Evolutionary conservation across 2,888 invertebrate species (phyloP).

Genomic region (Esperia sulphurella): DNA sequence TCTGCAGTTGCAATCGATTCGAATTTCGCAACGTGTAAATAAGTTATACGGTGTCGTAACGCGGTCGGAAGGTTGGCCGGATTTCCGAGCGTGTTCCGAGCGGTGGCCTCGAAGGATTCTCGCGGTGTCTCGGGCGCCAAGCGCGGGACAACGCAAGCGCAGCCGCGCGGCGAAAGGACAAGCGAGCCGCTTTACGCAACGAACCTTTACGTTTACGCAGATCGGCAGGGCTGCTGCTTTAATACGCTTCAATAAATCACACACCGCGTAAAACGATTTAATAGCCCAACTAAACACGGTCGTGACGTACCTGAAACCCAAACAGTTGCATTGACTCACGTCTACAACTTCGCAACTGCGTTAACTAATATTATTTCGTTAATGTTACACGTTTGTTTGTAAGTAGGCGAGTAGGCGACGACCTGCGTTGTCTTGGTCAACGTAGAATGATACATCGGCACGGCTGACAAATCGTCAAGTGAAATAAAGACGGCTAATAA

Average conservation of each 20-base stretch:
- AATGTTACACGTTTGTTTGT: constrained; percentile 46
- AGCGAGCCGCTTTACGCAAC: constrained; percentile 45
- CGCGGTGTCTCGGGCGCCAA: constrained; percentile 59
- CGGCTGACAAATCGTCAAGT: constrained; percentile 17
- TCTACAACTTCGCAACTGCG: constrained; percentile 61
- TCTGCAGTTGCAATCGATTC: constrained; percentile 78
- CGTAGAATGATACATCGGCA: constrained; percentile 18
- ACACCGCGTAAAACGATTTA: constrained; percentile 20
- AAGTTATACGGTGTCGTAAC: constrained; percentile 77
- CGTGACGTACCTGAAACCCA: constrained; percentile 46
- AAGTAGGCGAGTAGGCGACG: constrained; percentile 35
- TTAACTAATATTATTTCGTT: constrained; percentile 60
- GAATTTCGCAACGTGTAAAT: constrained; percentile 77
- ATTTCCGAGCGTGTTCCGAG: constrained; percentile 77
- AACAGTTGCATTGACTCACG: constrained; percentile 60
- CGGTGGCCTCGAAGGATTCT: constrained; percentile 75
- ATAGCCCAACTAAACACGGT: constrained; percentile 29
- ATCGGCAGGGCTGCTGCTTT: constrained; percentile 15
- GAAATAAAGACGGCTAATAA: constrained; percentile 11
- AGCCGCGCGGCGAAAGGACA: constrained; percentile 52
- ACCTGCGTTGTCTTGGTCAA: constrained; percentile 51
- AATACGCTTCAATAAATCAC: constrained; percentile 11
- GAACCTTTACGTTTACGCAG: constrained; percentile 38
- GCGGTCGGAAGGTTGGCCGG: constrained; percentile 79
- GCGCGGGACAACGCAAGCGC: constrained; percentile 9